Percentiles rank a stretch among this genome's conserved stretches.
phyloP scores from a whole-genome alignment of 2,888 invertebrate species.

The Cantharis lateralis region DNA sequence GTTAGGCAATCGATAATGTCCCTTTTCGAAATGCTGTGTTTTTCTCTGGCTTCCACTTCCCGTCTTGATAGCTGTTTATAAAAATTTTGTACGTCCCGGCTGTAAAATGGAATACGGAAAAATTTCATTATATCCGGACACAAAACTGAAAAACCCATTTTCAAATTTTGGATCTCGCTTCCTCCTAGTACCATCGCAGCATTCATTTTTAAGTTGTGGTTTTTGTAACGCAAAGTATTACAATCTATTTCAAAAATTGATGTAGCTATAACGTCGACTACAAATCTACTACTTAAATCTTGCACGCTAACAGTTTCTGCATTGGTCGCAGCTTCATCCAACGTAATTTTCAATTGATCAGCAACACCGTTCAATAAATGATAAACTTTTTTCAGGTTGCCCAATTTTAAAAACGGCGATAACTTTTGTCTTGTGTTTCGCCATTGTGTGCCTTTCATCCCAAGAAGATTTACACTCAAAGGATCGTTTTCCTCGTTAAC shows the following conservation, averaged over 20 bases:
- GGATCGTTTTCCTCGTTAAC: conserved; percentile 52
- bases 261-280: conserved; percentile 51
- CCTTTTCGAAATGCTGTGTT: neutral
- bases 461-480: conserved; percentile 49
- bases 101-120: neutral
- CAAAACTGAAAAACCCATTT: neutral
- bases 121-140: neutral
- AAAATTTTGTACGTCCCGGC: neutral
- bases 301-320: conserved; percentile 34
- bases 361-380: conserved; percentile 52
- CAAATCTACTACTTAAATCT: conserved; percentile 44
- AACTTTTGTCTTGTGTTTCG: conserved; percentile 56
- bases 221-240: conserved; percentile 54
- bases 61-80: neutral
- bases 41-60: neutral
- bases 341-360: conserved; percentile 36
- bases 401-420: conserved; percentile 58
- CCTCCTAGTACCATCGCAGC: conserved; percentile 40
- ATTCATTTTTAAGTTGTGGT: conserved; percentile 45
- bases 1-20: conserved; percentile 10
- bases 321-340: conserved; percentile 24
- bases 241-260: conserved; percentile 52
- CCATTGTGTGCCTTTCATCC: conserved; percentile 57
- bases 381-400: conserved; percentile 58
- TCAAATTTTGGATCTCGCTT: neutral